These are phyloP conservation scores for Protosalanx chinensis DNA, from an alignment of 2,797 vertebrate species.

Conservation along the genomic window DNA sequence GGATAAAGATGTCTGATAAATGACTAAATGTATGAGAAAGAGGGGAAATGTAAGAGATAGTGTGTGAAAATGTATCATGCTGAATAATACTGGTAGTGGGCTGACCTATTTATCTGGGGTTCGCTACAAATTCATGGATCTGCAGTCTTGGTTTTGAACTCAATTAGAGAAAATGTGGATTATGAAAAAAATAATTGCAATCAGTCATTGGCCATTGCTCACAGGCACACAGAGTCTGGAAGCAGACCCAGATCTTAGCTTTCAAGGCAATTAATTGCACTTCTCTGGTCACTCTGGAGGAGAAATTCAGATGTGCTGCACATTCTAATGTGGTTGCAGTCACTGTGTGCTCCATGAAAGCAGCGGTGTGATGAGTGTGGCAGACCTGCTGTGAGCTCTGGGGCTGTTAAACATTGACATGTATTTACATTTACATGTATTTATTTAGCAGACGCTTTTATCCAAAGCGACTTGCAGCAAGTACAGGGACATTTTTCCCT, in stretches of 20 bases:
- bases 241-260: slow-evolving; percentile 9
- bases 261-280: slow-evolving; percentile 16
- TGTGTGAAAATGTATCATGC: neutral
- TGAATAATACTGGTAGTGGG: neutral
- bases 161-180: slow-evolving; percentile 16
- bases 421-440: too few relatives aligned
- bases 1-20: too few relatives aligned
- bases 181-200: slow-evolving; percentile 10
- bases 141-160: neutral
- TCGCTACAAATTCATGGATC: neutral
- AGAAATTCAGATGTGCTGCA: neutral
- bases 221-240: neutral
- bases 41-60: too few relatives aligned
- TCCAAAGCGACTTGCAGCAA: too few relatives aligned
- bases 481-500: too few relatives aligned
- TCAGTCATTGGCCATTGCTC: slow-evolving; percentile 6
- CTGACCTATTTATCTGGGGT: neutral
- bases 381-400: neutral
- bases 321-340: slow-evolving; percentile 6
- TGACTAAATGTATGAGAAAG: too few relatives aligned
- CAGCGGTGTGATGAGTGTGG: neutral
- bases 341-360: neutral
- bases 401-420: neutral
- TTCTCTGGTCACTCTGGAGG: slow-evolving; percentile 2
- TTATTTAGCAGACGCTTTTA: too few relatives aligned